Evolutionary conservation across 2,888 invertebrate species (phyloP), one percentile per base, ranked within the genome.

Genomic region (Drosophila tripunctata): DNA sequence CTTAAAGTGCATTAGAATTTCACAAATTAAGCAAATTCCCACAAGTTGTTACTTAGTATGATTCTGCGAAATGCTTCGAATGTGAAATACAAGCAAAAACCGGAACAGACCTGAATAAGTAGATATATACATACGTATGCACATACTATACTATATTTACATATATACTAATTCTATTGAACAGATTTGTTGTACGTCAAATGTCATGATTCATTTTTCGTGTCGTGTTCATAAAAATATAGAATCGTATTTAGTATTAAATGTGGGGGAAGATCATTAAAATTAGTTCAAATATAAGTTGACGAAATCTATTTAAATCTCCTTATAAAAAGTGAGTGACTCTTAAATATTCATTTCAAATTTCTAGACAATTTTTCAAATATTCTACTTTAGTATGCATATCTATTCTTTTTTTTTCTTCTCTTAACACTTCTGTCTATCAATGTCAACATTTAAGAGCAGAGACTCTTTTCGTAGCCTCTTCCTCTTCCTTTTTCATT

Each of bases 41-140:
- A 12, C 2, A 4, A 36, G 48, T 24, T 27, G 21, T 0, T 21
- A 36, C 22, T 31, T 40, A 31, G 41, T 31, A 40, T 41, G 40
- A 15, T 56, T 56, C 47, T 30, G 21, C 27, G 47, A 56, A 40
- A n/a, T 31, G 8, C 22, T 15, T 41, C 41, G 21, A 41, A 52
- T 52, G 21, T 15, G 52, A 21, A 21, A 15, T 31, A 22, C 43
- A 31, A 41, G 12, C 19, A n/a, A 31, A 22, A 56, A 51, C 60
- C 60, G 60, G 60, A 52, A 60, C 52, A 52, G 36, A 52, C 52
- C 36, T 44, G 60, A 54, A 41, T 15, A 43, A 21, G 22, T 22
- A 7, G 8, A 52, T 41, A 41, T 41, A 27, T 38, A 22, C n/a
- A n/a, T n/a, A n/a, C n/a, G 33, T 19, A 24, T 17, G 10, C n/a